Evolutionary conservation across 2,888 invertebrate species (phyloP).

Genomic region (Drosophila recens): DNA sequence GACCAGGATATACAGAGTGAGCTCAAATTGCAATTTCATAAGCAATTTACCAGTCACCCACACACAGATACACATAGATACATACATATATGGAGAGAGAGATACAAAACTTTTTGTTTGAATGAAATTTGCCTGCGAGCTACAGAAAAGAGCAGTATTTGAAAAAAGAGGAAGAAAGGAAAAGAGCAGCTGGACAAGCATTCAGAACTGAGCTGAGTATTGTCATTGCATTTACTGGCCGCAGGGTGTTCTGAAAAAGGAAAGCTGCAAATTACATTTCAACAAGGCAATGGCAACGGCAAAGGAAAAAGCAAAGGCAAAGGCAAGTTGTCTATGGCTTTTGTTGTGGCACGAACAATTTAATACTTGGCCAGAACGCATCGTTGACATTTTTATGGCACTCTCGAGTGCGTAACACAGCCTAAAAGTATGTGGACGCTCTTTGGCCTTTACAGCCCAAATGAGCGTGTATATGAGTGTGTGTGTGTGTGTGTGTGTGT

Average conservation of each 20-base stretch:
- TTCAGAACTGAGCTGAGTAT: constrained; percentile 38
- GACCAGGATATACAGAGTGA: constrained; percentile 64
- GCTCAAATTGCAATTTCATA: constrained; percentile 82
- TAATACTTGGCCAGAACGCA: constrained; percentile 58
- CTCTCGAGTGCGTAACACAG: constrained; percentile 56
- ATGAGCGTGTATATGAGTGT: constrained; percentile 1
- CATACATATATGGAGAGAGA: constrained; percentile 26
- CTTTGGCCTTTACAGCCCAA: constrained; percentile 26
- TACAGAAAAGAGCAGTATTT: constrained; percentile 24
- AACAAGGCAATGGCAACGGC: constrained; percentile 49
- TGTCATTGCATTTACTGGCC: constrained; percentile 57
- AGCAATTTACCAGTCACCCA: constrained; percentile 77
- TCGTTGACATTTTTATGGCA: constrained; percentile 76
- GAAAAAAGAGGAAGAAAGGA: constrained; percentile 12
- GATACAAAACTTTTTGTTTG: constrained; percentile 62
- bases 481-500: constrained; percentile 41
- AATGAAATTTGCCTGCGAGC: constrained; percentile 63
- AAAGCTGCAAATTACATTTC: constrained; percentile 77
- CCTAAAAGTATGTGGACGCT: constrained; percentile 29
- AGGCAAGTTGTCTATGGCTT: constrained; percentile 37
- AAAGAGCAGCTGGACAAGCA: constrained; percentile 58
- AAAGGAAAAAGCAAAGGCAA: constrained; percentile 31
- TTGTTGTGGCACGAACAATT: constrained; percentile 58
- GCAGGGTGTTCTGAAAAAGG: constrained; percentile 37
- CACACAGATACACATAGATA: constrained; percentile 10